Base-by-base conservation (phyloP, 2,888 invertebrate genomes). In the Dromius quadrimaculatus region DNA sequence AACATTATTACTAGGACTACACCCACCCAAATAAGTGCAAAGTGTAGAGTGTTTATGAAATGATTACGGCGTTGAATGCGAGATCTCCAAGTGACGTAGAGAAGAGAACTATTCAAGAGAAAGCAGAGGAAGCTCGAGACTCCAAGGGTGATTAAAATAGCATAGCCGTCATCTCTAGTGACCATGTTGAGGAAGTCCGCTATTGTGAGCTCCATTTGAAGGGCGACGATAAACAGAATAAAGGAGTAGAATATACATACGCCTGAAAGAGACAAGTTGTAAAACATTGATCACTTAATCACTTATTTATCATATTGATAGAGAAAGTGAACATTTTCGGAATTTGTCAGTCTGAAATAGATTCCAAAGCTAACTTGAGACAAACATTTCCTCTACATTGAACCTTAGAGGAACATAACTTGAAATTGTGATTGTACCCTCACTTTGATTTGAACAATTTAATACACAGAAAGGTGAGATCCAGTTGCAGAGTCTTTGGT, bases 161-260 rank as follows among this genome's bases (percentile, higher is more conserved):
- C 73, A 34, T 79, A 77, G 2, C 82, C 81, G 61, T 81, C 81
- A 1, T 78, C 78, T 1, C 74, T 75, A 0, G 81, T 76, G 23
- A 83, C 74, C 78, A 83, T 77, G 65, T 82, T 79, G 3, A 83
- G 78, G 71, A 78, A 82, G 47, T 77, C 74, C 2, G 82, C 82
- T 6, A 81, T 65, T 43, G 76, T 75, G 13, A 66, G 75, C 71
- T 77, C 73, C 6, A 79, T 79, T 62, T 73, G 71, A n/a, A 79
- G 68, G 0, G 80, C 76, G 2, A 75, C 74, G 11, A 73, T 22
- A 23, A 82, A 76, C 8, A 81, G 63, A 34, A 75, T 71, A 2
- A 79, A 19, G 2, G 76, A 76, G 59, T 78, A 78, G 4, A 79
- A 34, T 8, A 78, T 71, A 32, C 75, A 74, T 9, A 76, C 23